Evolutionary conservation across 2,113 vertebrate genomes (phyloP), one percentile per base, ranked within the genome.

Genomic region (Procapra przewalskii): DNA sequence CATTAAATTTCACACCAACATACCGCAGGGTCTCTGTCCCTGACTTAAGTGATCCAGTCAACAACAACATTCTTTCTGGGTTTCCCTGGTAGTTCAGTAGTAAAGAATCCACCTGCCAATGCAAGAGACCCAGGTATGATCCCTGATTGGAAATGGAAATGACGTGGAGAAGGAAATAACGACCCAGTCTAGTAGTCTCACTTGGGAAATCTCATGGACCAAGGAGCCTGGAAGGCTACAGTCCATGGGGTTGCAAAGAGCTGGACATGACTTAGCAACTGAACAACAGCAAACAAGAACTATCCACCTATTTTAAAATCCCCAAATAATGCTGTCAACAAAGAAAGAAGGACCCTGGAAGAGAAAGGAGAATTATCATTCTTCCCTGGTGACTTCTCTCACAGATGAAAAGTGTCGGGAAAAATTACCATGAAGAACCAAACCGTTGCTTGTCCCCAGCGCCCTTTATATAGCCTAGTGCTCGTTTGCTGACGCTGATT

Each of bases 391-490:
- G 21, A 43, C 52, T 79, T 43, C 60, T 33, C 21, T 67, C 60
- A 5, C 52, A 25, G 0, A 4, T 59, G 17, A 43, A 59, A 54
- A 84, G 3, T 1, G 43, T 29, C n/a, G 36, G 9, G 15, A 3
- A n/a, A 27, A 89, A 67, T 19, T 29, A 16, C 31, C 48, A n/a
- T 2, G n/a, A 48, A 48, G 19, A 13, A 6, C 43, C 21, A 43
- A 55, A 33, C 6, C 3, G 16, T 3, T 0, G 67, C 13, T 7
- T 3, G 19, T 48, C 71, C 45, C 15, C 36, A 5, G 23, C 0
- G 17, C 6, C 45, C n/a, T 27, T 50, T 60, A 3, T 0, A 3
- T 3, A 23, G 71, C 15, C 6, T 2, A 40, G 45, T 3, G 54
- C 48, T 81, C 23, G 59, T 62, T 57, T 10, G 36, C 27, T 3